Conservation (phyloP, 2,888 invertebrate species). For the Latheticus oryzae region DNA sequence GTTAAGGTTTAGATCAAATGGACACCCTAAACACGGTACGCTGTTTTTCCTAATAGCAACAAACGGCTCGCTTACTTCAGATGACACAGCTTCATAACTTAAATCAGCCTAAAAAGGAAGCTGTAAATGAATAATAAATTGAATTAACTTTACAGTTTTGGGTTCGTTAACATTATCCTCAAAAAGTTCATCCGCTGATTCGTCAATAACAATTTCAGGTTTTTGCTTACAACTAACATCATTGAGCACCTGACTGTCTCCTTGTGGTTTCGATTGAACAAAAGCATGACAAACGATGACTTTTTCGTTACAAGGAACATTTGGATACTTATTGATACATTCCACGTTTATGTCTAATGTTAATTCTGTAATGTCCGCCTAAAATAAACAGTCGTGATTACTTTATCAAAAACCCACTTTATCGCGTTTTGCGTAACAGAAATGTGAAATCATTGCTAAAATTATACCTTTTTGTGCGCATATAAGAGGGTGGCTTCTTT, state of each 20-base stretch:
- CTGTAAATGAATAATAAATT: constrained; percentile 1
- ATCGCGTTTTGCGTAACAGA: constrained; percentile 6
- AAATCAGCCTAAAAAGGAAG: constrained; percentile 46
- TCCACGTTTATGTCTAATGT: constrained; percentile 53
- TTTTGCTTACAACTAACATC: constrained; percentile 55
- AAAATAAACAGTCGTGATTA: constrained; percentile 12
- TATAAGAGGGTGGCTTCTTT: constrained; percentile 64
- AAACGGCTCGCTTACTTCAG: constrained; percentile 69
- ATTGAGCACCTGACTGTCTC: constrained; percentile 49
- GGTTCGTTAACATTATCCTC: constrained; percentile 6
- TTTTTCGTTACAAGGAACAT: constrained; percentile 51
- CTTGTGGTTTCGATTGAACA: constrained; percentile 45
- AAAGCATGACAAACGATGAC: constrained; percentile 55
- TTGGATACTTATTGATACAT: constrained; percentile 50
- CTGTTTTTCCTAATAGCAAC: constrained; percentile 64
- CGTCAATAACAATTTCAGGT: constrained; percentile 33
- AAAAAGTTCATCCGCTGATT: neutral
- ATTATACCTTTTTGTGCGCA: constrained; percentile 66
- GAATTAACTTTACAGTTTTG: constrained; percentile 13
- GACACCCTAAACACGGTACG: constrained; percentile 68
- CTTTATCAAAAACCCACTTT: constrained; percentile 20
- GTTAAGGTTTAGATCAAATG: constrained; percentile 67
- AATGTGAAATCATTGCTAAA: constrained; percentile 32
- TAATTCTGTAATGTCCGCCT: constrained; percentile 53
- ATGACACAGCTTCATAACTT: constrained; percentile 52